Evolutionary conservation across 1,140 invertebrate species (phyloP), one percentile per base, ranked within the genome.

Genomic region (Octopus bimaculoides): DNA sequence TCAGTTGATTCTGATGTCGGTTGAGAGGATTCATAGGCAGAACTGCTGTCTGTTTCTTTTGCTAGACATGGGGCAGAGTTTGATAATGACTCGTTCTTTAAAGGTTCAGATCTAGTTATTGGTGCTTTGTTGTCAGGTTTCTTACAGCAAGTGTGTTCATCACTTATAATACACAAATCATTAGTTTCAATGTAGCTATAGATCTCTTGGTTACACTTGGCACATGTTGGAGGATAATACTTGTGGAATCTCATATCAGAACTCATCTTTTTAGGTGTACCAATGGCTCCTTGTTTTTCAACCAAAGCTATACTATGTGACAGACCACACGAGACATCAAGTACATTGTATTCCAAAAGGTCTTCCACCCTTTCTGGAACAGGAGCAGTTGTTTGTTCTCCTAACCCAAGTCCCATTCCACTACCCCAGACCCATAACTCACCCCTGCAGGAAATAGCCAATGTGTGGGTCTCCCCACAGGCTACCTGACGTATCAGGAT

Each of bases 361-460:
- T 93, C 94, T 78, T 90, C 91, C 12, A 95, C 92, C 90, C 92
- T 93, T 66, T 92, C 92, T 79, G 94, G 93, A n/a, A 55, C 78
- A 41, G 81, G 12, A 53, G 14, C 14, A 8, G 83, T 82, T 9
- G 80, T 54, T 54, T 75, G 17, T 9, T 73, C 90, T 75, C 92
- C 92, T 80, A 95, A 91, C 26, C 93, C 92, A 79, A 95, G 92
- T 86, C 95, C 93, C 9, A 92, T 92, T 88, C 95, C 94, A 84
- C 91, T 88, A 71, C 95, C 94, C 83, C 92, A 93, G 1, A 92
- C 93, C 94, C 94, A 95, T 10, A 95, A 88, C 81, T 95, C 93
- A 41, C 93, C 96, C 93, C 95, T 96, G 85, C 95, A 93, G 81
- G 95, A 96, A 5, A 98, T 88, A 0, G 94, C 96, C 84, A 97